phyloP scores from a whole-genome alignment of 1,140 invertebrate genomes.

The Pseudomyrmex sp. region DNA sequence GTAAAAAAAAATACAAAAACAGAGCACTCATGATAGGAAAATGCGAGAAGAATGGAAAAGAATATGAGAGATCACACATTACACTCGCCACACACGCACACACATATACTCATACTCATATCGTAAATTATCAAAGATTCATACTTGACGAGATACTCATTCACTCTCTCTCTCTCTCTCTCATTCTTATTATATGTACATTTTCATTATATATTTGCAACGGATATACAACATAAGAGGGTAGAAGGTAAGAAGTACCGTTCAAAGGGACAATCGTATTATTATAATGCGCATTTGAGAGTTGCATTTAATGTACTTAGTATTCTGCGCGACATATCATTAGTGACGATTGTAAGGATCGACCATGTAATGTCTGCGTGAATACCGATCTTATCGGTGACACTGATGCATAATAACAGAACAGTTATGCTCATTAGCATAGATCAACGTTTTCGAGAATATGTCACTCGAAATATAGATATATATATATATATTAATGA shows the following conservation, averaged over 20 bases:
- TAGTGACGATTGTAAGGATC: neutral
- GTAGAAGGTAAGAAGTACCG: neutral
- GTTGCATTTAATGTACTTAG: slow-evolving; percentile 22
- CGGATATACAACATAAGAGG: neutral
- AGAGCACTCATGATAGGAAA: slow-evolving; percentile 40
- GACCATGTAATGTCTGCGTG: neutral
- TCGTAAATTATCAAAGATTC: slow-evolving; percentile 52
- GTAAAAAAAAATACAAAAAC: slow-evolving; percentile 84
- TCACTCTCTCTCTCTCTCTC: slow-evolving; percentile 5
- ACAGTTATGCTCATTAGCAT: slow-evolving; percentile 16
- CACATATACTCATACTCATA: slow-evolving; percentile 52
- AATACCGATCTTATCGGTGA: slow-evolving; percentile 1
- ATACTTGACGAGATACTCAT: slow-evolving; percentile 19
- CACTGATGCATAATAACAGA: neutral
- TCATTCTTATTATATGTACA: slow-evolving; percentile 44
- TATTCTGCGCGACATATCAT: slow-evolving; percentile 22
- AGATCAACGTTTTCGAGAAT: neutral
- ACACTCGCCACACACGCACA: slow-evolving; percentile 43
- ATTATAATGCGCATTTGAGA: neutral
- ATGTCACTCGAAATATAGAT: neutral
- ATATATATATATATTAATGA: slow-evolving; percentile 32
- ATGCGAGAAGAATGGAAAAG: slow-evolving; percentile 47
- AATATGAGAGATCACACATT: slow-evolving; percentile 47
- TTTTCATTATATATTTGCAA: slow-evolving; percentile 43
- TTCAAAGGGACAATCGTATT: slow-evolving; percentile 6